phyloP scores from a whole-genome alignment of 2,113 vertebrate genomes.

The Gasterosteus nipponicus region DNA sequence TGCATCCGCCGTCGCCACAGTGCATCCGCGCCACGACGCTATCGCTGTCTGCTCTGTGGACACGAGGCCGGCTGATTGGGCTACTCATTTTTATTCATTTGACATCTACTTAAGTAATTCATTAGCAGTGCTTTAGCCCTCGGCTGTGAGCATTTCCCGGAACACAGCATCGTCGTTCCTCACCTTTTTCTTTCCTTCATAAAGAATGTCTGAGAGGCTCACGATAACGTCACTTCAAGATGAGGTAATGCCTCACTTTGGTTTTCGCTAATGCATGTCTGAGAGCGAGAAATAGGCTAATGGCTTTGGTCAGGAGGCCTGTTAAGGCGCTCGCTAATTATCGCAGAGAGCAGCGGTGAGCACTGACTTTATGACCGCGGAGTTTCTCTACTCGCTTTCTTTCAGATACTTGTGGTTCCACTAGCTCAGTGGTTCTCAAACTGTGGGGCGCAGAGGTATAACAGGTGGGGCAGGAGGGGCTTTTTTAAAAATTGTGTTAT shows the following conservation, averaged over 20 bases:
- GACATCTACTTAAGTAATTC: conserved; percentile 48
- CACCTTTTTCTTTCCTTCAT: neutral
- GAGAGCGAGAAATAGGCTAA: conserved; percentile 40
- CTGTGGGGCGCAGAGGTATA: no score
- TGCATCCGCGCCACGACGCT: neutral
- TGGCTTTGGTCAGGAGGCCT: conserved; percentile 25
- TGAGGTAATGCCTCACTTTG: conserved; percentile 24
- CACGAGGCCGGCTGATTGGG: conserved; percentile 18
- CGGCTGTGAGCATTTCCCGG: conserved; percentile 17
- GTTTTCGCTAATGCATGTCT: conserved; percentile 36
- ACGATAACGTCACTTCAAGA: conserved; percentile 18
- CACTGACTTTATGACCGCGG: neutral
- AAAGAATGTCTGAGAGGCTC: neutral
- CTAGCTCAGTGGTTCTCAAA: no score
- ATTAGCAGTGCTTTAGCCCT: conserved; percentile 19
- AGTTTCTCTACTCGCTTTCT: neutral
- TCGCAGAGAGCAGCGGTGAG: neutral
- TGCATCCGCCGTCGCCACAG: conserved; percentile 8
- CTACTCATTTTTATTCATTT: conserved; percentile 40
- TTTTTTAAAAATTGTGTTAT: no score
- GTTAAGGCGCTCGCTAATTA: conserved; percentile 25
- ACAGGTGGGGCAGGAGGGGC: no score
- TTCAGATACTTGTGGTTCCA: neutral
- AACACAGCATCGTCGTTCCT: conserved; percentile 3
- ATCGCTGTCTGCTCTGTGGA: conserved; percentile 19